Percentiles rank a stretch among this genome's conserved stretches.
Evolutionary conservation across 1,140 invertebrate genomes (phyloP).

Genomic region (Lordiphosa stackelbergi): DNA sequence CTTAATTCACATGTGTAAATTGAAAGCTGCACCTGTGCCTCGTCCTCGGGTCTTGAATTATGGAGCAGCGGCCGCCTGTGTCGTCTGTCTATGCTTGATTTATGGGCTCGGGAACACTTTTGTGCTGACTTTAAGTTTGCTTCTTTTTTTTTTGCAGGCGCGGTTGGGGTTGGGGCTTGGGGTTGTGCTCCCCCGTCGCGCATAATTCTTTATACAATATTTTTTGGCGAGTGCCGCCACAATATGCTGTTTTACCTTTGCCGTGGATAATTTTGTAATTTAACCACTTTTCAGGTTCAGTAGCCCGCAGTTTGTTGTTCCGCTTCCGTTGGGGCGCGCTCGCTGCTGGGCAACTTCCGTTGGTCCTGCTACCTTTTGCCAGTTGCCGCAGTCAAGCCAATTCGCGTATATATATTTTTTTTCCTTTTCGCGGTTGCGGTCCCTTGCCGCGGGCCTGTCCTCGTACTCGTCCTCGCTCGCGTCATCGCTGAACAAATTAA

Average conservation of each 20-base stretch:
- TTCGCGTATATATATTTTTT: conserved; percentile 12
- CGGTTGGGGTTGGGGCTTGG: background rate
- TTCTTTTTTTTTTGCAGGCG: conserved; percentile 13
- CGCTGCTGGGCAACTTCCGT: conserved; percentile 38
- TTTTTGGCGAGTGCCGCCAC: conserved; percentile 36
- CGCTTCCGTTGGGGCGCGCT: conserved; percentile 39
- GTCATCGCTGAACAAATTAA: conserved; percentile 63
- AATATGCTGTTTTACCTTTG: conserved; percentile 36
- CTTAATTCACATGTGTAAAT: conserved; percentile 76
- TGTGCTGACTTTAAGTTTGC: conserved; percentile 42
- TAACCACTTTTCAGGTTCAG: conserved; percentile 77
- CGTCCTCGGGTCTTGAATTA: conserved; percentile 4
- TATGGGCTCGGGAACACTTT: conserved; percentile 31
- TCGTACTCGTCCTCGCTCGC: conserved; percentile 27
- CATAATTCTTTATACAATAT: conserved; percentile 69
- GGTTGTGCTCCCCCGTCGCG: conserved; percentile 51
- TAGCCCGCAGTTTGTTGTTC: conserved; percentile 55
- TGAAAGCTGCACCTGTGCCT: conserved; percentile 66
- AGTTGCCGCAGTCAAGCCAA: background rate
- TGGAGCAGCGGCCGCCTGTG: conserved; percentile 13
- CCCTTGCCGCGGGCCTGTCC: conserved; percentile 2
- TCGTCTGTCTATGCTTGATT: conserved; percentile 45
- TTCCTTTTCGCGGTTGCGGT: background rate
- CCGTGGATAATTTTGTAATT: conserved; percentile 76
- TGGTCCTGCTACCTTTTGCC: conserved; percentile 27